These are phyloP conservation scores for Abrostola triplasia DNA, from an alignment of 2,888 invertebrate species.

Conservation along the genomic window DNA sequence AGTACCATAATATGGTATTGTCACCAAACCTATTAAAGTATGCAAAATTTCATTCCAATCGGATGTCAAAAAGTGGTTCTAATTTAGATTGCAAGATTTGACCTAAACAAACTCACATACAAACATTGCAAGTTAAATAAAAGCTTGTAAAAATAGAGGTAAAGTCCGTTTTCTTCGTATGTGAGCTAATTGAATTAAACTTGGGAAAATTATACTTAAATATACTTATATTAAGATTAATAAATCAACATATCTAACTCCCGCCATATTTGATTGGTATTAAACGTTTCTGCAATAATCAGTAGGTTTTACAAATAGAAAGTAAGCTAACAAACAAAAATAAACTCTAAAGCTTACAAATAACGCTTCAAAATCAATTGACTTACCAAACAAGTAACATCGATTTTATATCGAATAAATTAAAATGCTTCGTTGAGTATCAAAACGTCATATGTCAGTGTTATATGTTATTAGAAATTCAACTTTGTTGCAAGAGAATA, in stretches of 20 bases:
- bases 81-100: no score
- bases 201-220: no score
- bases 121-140: no score
- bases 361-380: slow-evolving; percentile 12
- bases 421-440: slow-evolving; percentile 35
- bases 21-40: no score
- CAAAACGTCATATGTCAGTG: slow-evolving; percentile 10
- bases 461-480: not conserved
- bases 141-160: no score
- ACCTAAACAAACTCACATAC: no score
- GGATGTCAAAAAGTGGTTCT: no score
- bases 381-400: not conserved
- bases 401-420: slow-evolving; percentile 16
- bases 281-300: slow-evolving; percentile 49
- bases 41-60: no score
- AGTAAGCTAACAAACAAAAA: slow-evolving; percentile 2
- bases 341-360: fast-evolving
- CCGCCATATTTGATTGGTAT: slow-evolving; percentile 64
- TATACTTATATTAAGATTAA: no score
- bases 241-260: not conserved
- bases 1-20: no score
- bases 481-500: fast-evolving
- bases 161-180: no score
- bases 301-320: slow-evolving; percentile 11
- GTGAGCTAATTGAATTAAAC: no score